phyloP scores from a whole-genome alignment of 2,797 vertebrate genomes.

The Cottoperca gobio region DNA sequence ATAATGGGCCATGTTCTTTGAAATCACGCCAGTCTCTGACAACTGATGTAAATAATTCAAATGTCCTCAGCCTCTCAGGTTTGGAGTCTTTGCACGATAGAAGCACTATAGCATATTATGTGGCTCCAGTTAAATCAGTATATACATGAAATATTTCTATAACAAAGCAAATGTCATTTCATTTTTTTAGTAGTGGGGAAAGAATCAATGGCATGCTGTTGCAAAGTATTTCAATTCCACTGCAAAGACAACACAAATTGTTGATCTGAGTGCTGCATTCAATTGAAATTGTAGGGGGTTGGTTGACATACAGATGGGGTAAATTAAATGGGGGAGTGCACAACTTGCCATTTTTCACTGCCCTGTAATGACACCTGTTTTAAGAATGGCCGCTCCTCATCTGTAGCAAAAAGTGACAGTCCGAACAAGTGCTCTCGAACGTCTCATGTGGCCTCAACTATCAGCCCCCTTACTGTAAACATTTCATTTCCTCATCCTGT shows the following conservation, averaged over 20 bases:
- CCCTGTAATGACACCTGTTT: conserved; percentile 70
- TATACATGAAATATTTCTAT: conserved; percentile 48
- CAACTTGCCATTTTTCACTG: conserved; percentile 67
- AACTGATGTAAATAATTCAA: conserved; percentile 77
- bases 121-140: conserved; percentile 42
- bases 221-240: conserved; percentile 54
- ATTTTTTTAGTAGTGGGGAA: conserved; percentile 33
- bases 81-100: conserved; percentile 41
- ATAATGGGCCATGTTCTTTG: conserved; percentile 67
- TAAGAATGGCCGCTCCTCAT: conserved; percentile 60
- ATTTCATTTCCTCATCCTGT: conserved; percentile 88
- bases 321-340: conserved; percentile 58
- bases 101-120: conserved; percentile 39
- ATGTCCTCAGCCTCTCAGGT: conserved; percentile 47
- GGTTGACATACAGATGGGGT: conserved; percentile 57
- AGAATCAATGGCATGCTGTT: conserved; percentile 35
- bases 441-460: conserved; percentile 70
- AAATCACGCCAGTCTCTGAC: conserved; percentile 70
- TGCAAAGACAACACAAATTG: conserved; percentile 63
- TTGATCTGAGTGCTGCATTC: conserved; percentile 40
- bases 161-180: conserved; percentile 50
- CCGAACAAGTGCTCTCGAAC: conserved; percentile 67
- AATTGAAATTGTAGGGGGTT: conserved; percentile 56
- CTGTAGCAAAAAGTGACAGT: conserved; percentile 66
- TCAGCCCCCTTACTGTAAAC: conserved; percentile 78